Evolutionary conservation across 2,113 vertebrate genomes (phyloP).

Genomic region (Vulpes ferrilata): DNA sequence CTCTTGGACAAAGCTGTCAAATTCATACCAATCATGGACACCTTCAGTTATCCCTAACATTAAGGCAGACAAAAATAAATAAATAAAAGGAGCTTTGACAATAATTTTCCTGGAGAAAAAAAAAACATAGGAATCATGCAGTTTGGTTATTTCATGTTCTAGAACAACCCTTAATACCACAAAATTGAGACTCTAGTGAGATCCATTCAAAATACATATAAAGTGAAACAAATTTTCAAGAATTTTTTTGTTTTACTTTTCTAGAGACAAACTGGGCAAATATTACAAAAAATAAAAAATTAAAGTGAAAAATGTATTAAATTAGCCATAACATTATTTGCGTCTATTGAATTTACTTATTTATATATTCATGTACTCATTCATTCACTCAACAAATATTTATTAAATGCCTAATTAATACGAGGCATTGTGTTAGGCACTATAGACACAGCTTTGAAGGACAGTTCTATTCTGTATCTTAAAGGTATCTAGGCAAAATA

Average conservation of each 20-base stretch:
- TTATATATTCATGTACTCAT: conserved; percentile 17
- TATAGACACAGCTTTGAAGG: background rate
- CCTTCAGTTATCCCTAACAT: background rate
- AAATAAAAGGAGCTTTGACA: background rate
- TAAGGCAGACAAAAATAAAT: background rate
- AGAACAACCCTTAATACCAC: conserved; percentile 63
- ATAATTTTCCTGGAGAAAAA: conserved; percentile 20
- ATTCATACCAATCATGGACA: background rate
- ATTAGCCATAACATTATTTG: background rate
- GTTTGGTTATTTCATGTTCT: conserved; percentile 57
- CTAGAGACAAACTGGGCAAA: background rate
- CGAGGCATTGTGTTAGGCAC: background rate
- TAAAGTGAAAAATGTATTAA: background rate
- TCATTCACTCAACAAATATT: background rate
- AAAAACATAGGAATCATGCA: conserved; percentile 1
- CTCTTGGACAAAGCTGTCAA: conserved; percentile 18
- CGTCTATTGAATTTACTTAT: background rate
- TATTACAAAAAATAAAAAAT: conserved; percentile 1
- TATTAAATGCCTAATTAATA: background rate
- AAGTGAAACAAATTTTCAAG: conserved; percentile 45
- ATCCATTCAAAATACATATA: conserved; percentile 4
- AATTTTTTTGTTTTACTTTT: background rate
- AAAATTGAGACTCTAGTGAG: conserved; percentile 60
- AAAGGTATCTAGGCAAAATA: conserved; percentile 17
- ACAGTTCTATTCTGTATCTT: background rate